These are phyloP conservation scores for Rhinatrema bivittatum DNA, from an alignment of 2,797 vertebrate genomes.

Conservation along the genomic window DNA sequence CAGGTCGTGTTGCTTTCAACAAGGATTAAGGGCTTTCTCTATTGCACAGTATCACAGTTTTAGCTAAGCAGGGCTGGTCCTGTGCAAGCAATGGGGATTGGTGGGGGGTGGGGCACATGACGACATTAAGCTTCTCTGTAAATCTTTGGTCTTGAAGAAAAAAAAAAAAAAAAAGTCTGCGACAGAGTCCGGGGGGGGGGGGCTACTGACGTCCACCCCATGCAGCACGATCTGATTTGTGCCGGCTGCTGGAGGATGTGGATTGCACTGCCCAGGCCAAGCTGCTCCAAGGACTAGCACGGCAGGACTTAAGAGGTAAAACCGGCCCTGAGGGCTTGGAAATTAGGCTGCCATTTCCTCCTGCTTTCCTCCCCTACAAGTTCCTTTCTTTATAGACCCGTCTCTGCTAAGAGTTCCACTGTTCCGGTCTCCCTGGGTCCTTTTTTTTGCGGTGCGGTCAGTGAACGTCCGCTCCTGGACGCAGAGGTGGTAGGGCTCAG, in stretches of 20 bases:
- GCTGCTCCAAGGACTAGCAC: neutral
- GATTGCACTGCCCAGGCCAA: neutral
- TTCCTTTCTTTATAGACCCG: slow-evolving; percentile 11
- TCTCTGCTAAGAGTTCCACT: slow-evolving; percentile 7
- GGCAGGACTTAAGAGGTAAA: slow-evolving; percentile 11
- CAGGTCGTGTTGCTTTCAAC: too few relatives aligned
- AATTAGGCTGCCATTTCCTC: slow-evolving; percentile 28
- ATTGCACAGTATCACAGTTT: too few relatives aligned
- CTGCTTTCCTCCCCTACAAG: slow-evolving; percentile 1
- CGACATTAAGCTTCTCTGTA: neutral
- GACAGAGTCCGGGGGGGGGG: too few relatives aligned
- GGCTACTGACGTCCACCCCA: too few relatives aligned
- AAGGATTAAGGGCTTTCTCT: too few relatives aligned
- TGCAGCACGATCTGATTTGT: too few relatives aligned
- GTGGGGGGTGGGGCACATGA: neutral
- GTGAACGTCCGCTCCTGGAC: neutral
- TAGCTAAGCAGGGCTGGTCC: too few relatives aligned
- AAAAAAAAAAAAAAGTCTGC: too few relatives aligned
- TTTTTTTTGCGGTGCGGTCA: slow-evolving; percentile 13
- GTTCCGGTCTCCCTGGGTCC: neutral
- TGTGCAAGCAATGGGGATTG: slow-evolving; percentile 4
- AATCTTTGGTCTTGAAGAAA: slow-evolving; percentile 7
- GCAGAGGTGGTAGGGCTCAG: slow-evolving; percentile 39
- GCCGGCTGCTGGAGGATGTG: neutral
- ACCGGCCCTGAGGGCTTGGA: too few relatives aligned